Conservation (phyloP, 2,888 invertebrate genomes). For the Bursaphelenchus okinawaensis region DNA sequence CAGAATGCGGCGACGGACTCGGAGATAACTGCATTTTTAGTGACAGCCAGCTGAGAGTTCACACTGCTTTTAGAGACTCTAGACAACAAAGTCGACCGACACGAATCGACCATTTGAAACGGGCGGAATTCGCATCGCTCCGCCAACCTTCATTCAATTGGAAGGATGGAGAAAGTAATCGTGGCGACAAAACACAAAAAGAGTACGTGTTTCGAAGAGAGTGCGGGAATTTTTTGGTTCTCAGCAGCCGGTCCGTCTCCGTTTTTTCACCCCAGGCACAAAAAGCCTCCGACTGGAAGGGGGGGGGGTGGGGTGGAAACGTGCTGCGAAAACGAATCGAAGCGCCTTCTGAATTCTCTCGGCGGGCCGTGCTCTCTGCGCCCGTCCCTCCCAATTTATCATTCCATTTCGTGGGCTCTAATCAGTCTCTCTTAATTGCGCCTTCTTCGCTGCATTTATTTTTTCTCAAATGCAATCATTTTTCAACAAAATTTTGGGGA, state of each 20-base stretch:
- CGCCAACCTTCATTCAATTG: neutral
- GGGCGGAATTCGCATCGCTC: neutral
- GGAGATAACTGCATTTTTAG: too few species aligned
- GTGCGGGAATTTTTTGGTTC: neutral
- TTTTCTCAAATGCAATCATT: too few species aligned
- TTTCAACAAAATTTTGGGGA: too few species aligned
- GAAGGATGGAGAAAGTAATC: neutral
- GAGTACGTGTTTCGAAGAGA: neutral
- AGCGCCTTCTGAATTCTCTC: too few species aligned
- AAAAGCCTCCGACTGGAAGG: neutral
- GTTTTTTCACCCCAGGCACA: neutral
- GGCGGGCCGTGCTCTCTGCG: neutral
- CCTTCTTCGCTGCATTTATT: neutral
- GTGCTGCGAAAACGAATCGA: neutral
- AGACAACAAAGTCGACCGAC: neutral
- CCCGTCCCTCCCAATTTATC: neutral
- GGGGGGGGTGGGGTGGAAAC: neutral
- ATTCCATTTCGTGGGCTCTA: neutral
- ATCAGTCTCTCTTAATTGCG: neutral
- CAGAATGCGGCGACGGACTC: too few species aligned
- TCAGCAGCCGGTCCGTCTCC: neutral
- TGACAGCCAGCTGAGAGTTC: too few species aligned
- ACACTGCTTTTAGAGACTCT: too few species aligned
- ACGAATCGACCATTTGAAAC: neutral
- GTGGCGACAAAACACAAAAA: neutral